A percentile compares a stretch with the other conserved stretches of the same genome.
phyloP scores from a whole-genome alignment of 2,113 vertebrate species.

The Zapornia atra region DNA sequence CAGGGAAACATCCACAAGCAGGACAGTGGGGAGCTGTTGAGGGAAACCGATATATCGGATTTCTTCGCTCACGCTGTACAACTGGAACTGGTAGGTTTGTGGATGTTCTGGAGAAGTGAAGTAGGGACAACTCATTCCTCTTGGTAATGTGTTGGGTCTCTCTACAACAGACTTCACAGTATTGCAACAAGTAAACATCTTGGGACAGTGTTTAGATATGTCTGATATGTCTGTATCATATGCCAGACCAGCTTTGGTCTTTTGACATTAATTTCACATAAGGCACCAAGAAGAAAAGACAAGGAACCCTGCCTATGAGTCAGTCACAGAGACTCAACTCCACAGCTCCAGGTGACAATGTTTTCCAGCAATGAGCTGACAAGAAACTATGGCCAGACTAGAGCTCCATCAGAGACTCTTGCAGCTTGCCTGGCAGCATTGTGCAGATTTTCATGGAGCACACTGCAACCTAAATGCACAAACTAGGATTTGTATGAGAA shows the following conservation, averaged over 20 bases:
- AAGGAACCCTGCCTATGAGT: neutral
- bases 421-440: fast-evolving
- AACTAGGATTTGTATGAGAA: neutral
- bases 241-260: neutral
- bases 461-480: neutral
- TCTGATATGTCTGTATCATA: neutral
- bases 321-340: neutral
- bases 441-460: neutral
- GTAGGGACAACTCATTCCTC: neutral
- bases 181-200: neutral
- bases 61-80: neutral
- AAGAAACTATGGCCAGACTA: neutral
- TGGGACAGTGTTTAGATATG: neutral
- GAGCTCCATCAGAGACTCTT: neutral
- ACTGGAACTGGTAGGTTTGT: neutral
- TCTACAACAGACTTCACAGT: neutral
- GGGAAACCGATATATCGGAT: neutral
- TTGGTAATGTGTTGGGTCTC: neutral
- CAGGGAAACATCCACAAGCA: neutral
- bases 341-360: fast-evolving
- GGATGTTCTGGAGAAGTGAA: neutral
- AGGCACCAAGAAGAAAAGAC: neutral
- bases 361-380: neutral
- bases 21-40: neutral
- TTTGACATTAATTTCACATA: neutral